Base-by-base conservation (phyloP, 2,113 vertebrate species). In the Panurus biarmicus region DNA sequence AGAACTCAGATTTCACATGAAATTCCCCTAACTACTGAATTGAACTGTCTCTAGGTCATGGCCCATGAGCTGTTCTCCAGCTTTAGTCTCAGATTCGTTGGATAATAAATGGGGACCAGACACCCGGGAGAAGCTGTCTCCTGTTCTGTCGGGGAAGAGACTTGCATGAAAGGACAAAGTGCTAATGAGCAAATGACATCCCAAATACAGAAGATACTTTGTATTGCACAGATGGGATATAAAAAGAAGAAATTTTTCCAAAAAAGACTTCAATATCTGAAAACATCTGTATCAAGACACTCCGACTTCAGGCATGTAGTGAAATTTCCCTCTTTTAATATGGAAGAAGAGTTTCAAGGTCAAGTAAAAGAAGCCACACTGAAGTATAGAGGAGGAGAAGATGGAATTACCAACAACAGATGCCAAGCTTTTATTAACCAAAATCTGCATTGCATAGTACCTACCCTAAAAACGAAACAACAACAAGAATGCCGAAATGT, bases 41-140 rank as follows among this genome's bases (percentile, higher is more conserved):
- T 98, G 88, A 96, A 96, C 98, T 97, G 95, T 98, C 97, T 95
- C 94, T 96, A 98, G 98, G 98, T 98, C 96, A 97, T 98, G 98
- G 97, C 97, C 75, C 98, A 98, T 81, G 97, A 98, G 82, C 97
- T 98, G 91, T 98, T 98, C 97, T 97, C 96, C 96, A 97, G 51
- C 95, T 97, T 98, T 98, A 98, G 98, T 95, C 97, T 98, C 93
- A 97, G 98, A 97, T 93, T 97, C 94, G 93, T 95, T 97, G 98
- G 98, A 97, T 98, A 96, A 97, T 92, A 96, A 88, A 72, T 87
- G 97, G 84, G 92, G 93, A 92, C 93, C 96, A 90, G 90, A 94
- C 71, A 91, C 79, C 87, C 95, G 93, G 92, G 87, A 92, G 95
- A 95, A 90, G 90, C 64, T 14, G 72, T 88, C 56, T 92, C 77